Evolutionary conservation across 64 coral and sea anemone genomes (phyloP).

Genomic region (Stichodactyla helianthus): DNA sequence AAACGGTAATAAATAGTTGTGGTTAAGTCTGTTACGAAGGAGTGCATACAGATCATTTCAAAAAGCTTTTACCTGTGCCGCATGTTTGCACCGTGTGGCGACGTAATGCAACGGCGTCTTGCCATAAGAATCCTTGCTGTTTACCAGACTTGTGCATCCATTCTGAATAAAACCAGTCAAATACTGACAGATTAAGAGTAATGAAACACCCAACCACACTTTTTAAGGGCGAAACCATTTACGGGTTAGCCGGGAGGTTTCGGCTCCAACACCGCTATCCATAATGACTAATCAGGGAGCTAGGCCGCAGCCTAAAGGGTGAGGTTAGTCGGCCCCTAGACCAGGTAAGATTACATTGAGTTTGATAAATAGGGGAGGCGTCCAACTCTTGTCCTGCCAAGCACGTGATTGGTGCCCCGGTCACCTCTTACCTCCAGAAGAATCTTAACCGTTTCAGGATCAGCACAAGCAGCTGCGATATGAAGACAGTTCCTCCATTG

Average conservation of each 20-base stretch:
- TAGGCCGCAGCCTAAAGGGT: too few relatives aligned
- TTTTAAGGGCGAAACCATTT: too few relatives aligned
- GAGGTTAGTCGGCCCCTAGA: too few relatives aligned
- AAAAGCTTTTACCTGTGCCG: not conserved
- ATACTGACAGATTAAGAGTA: not conserved
- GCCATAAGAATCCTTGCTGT: conserved; percentile 44
- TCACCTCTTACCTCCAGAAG: conserved; percentile 24
- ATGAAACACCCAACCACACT: not conserved
- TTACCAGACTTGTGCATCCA: conserved; percentile 23
- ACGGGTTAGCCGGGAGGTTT: too few relatives aligned
- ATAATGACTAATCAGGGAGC: too few relatives aligned
- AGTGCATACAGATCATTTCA: not conserved
- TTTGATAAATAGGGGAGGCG: too few relatives aligned
- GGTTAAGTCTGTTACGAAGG: too few relatives aligned
- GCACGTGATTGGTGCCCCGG: not conserved
- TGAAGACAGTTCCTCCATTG: conserved; percentile 53
- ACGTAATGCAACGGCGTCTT: conserved; percentile 51
- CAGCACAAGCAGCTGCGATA: conserved; percentile 43
- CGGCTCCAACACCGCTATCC: too few relatives aligned
- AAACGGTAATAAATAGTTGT: too few relatives aligned
- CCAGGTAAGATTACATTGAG: too few relatives aligned
- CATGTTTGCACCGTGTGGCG: conserved; percentile 3
- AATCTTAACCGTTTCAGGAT: conserved; percentile 42
- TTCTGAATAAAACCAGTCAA: conserved; percentile 20
- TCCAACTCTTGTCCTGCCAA: too few relatives aligned